Evolutionary conservation across 1,140 invertebrate genomes (phyloP).

Genomic region (Cotesia typhae): DNA sequence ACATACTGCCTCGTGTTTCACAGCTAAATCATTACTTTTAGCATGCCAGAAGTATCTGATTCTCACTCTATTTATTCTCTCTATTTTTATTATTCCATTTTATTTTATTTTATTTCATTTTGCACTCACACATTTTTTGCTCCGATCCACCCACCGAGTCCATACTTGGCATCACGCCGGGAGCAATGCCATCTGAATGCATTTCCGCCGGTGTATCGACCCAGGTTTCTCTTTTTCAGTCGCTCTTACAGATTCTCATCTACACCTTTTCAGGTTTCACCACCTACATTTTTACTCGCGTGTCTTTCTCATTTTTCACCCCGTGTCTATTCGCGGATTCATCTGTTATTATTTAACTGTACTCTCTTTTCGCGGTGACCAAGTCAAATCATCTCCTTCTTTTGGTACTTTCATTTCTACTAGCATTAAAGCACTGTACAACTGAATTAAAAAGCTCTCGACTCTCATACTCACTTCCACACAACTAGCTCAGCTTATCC

Average conservation of each 20-base stretch:
- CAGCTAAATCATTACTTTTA: slow-evolving; percentile 19
- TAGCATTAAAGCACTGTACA: neutral
- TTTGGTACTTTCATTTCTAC: neutral
- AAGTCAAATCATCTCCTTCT: slow-evolving; percentile 1
- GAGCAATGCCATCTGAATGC: slow-evolving; percentile 33
- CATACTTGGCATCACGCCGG: neutral
- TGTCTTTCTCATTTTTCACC: neutral
- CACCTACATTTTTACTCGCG: neutral
- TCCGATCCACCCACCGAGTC: neutral
- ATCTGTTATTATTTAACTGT: neutral
- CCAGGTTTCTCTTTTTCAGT: slow-evolving; percentile 2
- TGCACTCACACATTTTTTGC: neutral
- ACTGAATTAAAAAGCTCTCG: slow-evolving; percentile 29
- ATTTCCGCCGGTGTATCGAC: slow-evolving; percentile 33
- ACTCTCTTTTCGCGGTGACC: slow-evolving; percentile 19
- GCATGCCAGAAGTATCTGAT: slow-evolving; percentile 18
- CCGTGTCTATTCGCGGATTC: neutral
- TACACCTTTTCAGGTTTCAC: neutral
- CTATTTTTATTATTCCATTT: neutral
- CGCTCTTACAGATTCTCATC: neutral
- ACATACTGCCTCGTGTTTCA: slow-evolving; percentile 6
- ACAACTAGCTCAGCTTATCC: neutral
- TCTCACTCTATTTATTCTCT: slow-evolving; percentile 6
- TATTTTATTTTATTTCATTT: slow-evolving; percentile 9
- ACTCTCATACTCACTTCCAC: neutral